Conservation (phyloP, 2,113 vertebrate genomes). For the Pteruthius melanotis region DNA sequence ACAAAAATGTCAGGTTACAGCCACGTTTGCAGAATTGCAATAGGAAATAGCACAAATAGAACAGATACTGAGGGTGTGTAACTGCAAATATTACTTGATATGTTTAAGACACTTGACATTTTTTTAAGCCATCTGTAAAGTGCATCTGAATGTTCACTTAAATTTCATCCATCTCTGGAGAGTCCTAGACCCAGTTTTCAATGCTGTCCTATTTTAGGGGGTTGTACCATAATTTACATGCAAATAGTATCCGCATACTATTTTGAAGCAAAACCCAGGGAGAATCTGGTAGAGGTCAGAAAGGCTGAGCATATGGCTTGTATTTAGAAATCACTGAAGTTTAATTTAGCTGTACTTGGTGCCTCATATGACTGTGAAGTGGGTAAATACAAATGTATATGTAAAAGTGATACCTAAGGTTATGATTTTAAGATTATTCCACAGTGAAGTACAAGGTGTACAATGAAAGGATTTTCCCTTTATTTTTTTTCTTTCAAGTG, state of each 20-base stretch:
- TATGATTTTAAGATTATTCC: not conserved
- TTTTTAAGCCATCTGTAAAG: constrained; percentile 28
- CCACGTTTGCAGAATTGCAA: not conserved
- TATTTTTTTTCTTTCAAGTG: too few relatives aligned
- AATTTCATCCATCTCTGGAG: constrained; percentile 4
- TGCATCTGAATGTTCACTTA: constrained; percentile 28
- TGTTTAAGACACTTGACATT: not conserved
- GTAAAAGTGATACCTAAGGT: not conserved
- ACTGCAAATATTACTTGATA: not conserved
- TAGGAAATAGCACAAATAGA: not conserved
- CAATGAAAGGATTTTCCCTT: not conserved
- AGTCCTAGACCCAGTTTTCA: not conserved
- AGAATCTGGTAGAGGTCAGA: constrained; percentile 13
- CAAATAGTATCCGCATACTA: not conserved
- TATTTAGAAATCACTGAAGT: not conserved
- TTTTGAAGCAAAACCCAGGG: constrained; percentile 9
- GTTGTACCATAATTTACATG: not conserved
- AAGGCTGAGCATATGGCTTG: not conserved
- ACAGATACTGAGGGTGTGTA: not conserved
- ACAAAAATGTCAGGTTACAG: not conserved
- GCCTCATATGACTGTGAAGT: not conserved
- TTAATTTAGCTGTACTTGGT: not conserved
- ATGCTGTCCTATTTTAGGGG: constrained; percentile 8
- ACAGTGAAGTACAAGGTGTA: not conserved
- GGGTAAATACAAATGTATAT: not conserved